phyloP scores from a whole-genome alignment of 1,140 invertebrate genomes.

The Drosophila orena region DNA sequence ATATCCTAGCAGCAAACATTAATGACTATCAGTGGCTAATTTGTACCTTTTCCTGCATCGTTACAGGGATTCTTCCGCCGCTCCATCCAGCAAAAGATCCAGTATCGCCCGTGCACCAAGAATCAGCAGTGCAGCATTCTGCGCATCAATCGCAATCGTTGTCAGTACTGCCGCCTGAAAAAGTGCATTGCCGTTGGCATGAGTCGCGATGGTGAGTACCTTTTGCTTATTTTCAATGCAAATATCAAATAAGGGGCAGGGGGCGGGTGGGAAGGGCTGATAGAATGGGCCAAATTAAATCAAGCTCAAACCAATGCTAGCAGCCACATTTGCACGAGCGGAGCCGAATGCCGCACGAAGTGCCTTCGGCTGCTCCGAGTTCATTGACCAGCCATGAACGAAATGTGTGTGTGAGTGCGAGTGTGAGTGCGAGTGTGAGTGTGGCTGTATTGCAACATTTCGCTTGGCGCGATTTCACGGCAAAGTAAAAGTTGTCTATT shows the following conservation, averaged over 20 bases:
- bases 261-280: background rate
- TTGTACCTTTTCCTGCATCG: constrained; percentile 55
- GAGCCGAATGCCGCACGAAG: constrained; percentile 30
- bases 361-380: constrained; percentile 48
- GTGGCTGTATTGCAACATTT: constrained; percentile 63
- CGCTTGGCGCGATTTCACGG: constrained; percentile 69
- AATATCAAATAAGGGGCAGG: background rate
- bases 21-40: background rate
- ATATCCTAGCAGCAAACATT: background rate
- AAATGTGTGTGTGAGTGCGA: constrained; percentile 53
- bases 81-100: constrained; percentile 99
- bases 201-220: constrained; percentile 96
- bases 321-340: background rate
- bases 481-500: constrained; percentile 80
- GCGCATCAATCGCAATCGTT: constrained; percentile 98
- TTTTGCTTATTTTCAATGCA: constrained; percentile 12
- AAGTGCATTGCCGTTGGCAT: constrained; percentile 99
- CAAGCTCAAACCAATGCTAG: constrained; percentile 31
- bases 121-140: constrained; percentile 99
- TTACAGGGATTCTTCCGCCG: constrained; percentile 93
- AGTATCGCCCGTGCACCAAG: constrained; percentile 98
- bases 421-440: background rate
- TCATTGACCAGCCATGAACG: constrained; percentile 84
- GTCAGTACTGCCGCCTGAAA: constrained; percentile 98
- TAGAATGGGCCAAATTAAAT: constrained; percentile 19